Base-by-base conservation (phyloP, 2,888 invertebrate genomes). In the Norana najaformis region DNA sequence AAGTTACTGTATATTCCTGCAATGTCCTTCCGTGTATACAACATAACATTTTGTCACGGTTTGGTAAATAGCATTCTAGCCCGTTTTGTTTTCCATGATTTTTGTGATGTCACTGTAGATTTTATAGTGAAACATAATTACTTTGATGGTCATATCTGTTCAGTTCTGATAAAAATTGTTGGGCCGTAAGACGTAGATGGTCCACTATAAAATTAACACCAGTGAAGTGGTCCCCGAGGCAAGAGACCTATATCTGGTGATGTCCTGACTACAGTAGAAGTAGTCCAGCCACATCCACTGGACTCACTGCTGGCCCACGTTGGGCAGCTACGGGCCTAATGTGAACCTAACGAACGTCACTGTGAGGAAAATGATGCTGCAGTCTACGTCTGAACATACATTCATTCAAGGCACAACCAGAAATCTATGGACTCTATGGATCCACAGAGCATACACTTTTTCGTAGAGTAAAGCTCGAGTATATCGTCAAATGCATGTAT, bases 201-300 rank as follows among this genome's bases (percentile, higher is more conserved):
- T n/a, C n/a, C n/a, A n/a, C n/a, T n/a, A n/a, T n/a, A n/a, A n/a
- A n/a, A n/a, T n/a, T n/a, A n/a, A n/a, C n/a, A n/a, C n/a, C n/a
- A n/a, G n/a, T n/a, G n/a, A n/a, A n/a, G n/a, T n/a, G n/a, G n/a
- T n/a, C n/a, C n/a, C n/a, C n/a, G n/a, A n/a, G n/a, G n/a, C n/a
- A n/a, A n/a, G n/a, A n/a, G n/a, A n/a, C n/a, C 69, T 69, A n/a
- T 69, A 69, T 69, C 69, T 69, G 69, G 69, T n/a, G 69, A 69
- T n/a, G 20, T 47, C 30, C 69, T 69, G 20, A 23, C 47, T 1
- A 13, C 69, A 69, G 69, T 69, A n/a, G 53, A 30, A 30, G 69
- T 69, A 69, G 69, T 69, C n/a, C n/a, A 69, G 69, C 69, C 0
- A 8, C 11, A 13, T 69, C 30, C 69, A 69, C 30, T 69, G 69